Evolutionary conservation across 2,113 vertebrate genomes (phyloP).

Genomic region (Siniperca knerii): DNA sequence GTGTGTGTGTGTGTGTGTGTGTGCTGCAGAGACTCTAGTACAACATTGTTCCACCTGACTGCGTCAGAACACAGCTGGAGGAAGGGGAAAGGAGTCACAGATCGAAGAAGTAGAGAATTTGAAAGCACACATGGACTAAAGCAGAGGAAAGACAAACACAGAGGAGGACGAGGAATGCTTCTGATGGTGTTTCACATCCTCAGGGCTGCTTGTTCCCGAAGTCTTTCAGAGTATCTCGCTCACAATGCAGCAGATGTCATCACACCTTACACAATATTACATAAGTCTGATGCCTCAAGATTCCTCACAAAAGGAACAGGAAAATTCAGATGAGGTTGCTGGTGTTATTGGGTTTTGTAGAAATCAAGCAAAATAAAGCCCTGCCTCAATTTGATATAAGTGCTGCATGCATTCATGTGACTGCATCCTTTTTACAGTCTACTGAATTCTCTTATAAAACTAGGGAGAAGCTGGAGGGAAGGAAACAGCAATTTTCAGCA

Average conservation of each 20-base stretch:
- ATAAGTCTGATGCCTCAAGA: background rate
- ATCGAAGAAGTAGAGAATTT: background rate
- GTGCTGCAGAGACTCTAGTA: background rate
- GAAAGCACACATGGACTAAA: conserved; percentile 9
- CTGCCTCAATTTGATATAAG: conserved; percentile 1
- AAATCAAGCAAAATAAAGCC: conserved; percentile 6
- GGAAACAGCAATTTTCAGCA: background rate
- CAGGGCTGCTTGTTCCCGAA: background rate
- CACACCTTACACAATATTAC: conserved; percentile 26
- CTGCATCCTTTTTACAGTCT: no score
- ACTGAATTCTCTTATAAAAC: background rate
- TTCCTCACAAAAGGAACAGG: background rate
- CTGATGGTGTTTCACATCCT: background rate
- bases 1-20: background rate
- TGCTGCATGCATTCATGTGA: background rate
- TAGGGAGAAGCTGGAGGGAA: background rate
- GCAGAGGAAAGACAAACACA: background rate
- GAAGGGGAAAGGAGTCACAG: background rate
- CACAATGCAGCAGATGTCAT: conserved; percentile 25
- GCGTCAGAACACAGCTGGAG: conserved; percentile 15
- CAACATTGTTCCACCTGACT: conserved; percentile 10
- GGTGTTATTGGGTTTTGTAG: background rate
- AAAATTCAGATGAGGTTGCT: background rate
- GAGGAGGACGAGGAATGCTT: background rate
- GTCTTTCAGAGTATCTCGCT: background rate